Evolutionary conservation across 2,888 invertebrate genomes (phyloP).

Genomic region (Lasioglossum lativentre): DNA sequence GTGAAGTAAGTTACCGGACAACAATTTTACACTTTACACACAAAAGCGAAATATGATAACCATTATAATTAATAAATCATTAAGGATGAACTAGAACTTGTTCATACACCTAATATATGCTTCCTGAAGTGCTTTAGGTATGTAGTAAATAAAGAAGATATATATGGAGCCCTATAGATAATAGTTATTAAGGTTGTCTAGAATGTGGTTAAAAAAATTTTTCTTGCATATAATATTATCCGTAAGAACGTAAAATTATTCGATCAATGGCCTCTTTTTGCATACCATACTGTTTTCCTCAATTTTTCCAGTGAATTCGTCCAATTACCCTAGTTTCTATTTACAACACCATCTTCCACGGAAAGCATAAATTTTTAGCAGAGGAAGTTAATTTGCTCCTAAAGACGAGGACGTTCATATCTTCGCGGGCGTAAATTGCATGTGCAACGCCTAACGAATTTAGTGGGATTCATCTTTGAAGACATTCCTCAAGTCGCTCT

Average conservation of each 20-base stretch:
- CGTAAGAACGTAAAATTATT: background rate
- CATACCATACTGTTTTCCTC: background rate
- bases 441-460: conserved; percentile 37
- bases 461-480: conserved; percentile 45
- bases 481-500: conserved; percentile 34
- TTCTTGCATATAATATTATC: background rate
- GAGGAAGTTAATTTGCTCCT: conserved; percentile 31
- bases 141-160: background rate
- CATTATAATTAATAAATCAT: too few species aligned
- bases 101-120: too few species aligned
- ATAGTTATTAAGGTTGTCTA: background rate
- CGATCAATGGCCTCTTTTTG: background rate
- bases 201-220: background rate
- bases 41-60: too few species aligned
- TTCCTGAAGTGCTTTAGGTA: too few species aligned
- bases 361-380: conserved; percentile 16
- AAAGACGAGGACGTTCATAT: conserved; percentile 24
- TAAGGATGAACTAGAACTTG: too few species aligned
- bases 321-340: conserved; percentile 13
- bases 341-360: background rate
- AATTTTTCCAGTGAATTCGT: background rate
- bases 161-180: background rate
- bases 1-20: too few species aligned
- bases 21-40: too few species aligned
- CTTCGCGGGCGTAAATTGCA: conserved; percentile 35